Base-by-base conservation (phyloP, 2,888 invertebrate genomes). In the Netelia virgata region DNA sequence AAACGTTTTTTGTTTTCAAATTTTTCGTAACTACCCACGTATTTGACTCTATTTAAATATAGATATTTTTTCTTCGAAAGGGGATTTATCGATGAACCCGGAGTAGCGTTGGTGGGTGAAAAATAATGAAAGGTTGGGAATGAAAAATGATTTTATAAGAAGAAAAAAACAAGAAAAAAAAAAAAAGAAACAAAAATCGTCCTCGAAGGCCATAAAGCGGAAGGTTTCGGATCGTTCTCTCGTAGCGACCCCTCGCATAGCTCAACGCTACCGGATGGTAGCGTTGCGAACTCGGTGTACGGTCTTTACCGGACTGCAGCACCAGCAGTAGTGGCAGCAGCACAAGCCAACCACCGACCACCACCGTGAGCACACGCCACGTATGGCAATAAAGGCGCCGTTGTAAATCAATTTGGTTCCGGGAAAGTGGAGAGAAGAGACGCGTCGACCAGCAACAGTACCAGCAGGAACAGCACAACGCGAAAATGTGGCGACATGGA, bases 311-410 rank as follows among this genome's bases (percentile, higher is more conserved):
- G 59, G 43, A 75, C 55, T 76, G 43, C 68, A 16, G 59, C 55
- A 59, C 28, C 47, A 68, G 47, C 47, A 47, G 36, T 36, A 76
- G 66, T 66, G 66, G 55, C 43, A 18, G 11, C 14, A 2, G 36
- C 73, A 63, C n/a, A 23, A 10, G 36, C 64, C 64, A 36, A 63
- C 63, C 36, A 18, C 53, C 20, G 41, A n/a, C 41, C 3, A 36
- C 53, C n/a, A 41, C 55, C 53, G 68, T 50, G 55, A 57, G 77
- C 69, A 53, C 41, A 43, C 59, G 79, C 75, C 82, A 79, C 82
- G 85, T 79, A 82, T 79, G 85, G 85, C 85, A 85, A 85, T 85
- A 85, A 85, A 82, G 85, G 82, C 82, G 85, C 82, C 85, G 82
- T 76, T 85, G 82, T 85, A 85, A 85, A 85, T 85, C 85, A 85